These are phyloP conservation scores for Cyanoderma ruficeps DNA, from an alignment of 2,113 vertebrate species.

Conservation along the genomic window DNA sequence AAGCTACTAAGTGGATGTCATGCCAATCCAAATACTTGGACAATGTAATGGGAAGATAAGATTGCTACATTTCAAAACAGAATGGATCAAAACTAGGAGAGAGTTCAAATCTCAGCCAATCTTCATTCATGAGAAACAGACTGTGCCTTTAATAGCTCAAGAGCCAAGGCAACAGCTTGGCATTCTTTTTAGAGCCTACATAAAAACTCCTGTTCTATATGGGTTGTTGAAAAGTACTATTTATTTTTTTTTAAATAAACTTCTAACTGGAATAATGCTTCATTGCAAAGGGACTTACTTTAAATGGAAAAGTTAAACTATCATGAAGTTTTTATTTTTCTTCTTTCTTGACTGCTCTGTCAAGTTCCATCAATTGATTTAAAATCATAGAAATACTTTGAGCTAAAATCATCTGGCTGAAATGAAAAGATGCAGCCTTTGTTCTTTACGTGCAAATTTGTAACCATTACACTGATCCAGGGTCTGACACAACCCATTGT, in stretches of 20 bases:
- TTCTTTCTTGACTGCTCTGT: slow-evolving; percentile 27
- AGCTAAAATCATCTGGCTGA: slow-evolving; percentile 16
- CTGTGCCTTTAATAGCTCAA: slow-evolving; percentile 50
- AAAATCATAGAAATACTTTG: slow-evolving; percentile 5
- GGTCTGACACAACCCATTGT: slow-evolving; percentile 13
- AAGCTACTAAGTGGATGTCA: slow-evolving; percentile 16
- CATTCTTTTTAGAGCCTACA: slow-evolving; percentile 60
- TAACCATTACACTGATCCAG: slow-evolving; percentile 48
- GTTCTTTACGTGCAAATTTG: slow-evolving; percentile 31
- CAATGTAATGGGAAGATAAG: slow-evolving; percentile 35
- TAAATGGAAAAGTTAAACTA: slow-evolving; percentile 60
- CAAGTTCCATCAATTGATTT: slow-evolving; percentile 8
- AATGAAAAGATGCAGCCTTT: slow-evolving; percentile 28
- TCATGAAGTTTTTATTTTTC: slow-evolving; percentile 66
- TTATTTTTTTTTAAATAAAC: slow-evolving; percentile 60
- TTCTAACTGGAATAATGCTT: slow-evolving; percentile 68
- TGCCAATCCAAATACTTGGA: slow-evolving; percentile 57
- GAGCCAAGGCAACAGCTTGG: slow-evolving; percentile 36
- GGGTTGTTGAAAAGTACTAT: slow-evolving; percentile 57
- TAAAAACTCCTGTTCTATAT: slow-evolving; percentile 56
- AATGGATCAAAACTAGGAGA: slow-evolving; percentile 31
- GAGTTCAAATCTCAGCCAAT: slow-evolving; percentile 28
- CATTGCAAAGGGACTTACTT: slow-evolving; percentile 59
- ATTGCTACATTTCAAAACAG: slow-evolving; percentile 38
- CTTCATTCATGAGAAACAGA: slow-evolving; percentile 62